Conservation (phyloP, 2,113 vertebrate genomes). For the Tragelaphus buxtoni region DNA sequence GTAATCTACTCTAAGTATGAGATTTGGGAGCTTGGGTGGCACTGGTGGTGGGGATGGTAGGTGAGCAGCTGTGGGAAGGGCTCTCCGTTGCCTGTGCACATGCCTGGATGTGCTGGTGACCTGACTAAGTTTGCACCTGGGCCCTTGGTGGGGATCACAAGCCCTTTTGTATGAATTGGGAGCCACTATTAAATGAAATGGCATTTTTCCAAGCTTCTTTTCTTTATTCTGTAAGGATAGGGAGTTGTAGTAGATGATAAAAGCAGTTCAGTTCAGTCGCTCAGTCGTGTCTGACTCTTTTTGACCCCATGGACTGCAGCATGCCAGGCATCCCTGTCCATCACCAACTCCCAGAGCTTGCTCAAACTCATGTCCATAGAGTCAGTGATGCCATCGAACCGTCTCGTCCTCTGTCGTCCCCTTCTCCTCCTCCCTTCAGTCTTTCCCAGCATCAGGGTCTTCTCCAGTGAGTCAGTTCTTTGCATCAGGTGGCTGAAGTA, state of each 20-base stretch:
- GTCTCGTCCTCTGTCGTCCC: not conserved
- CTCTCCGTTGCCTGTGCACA: rapidly evolving
- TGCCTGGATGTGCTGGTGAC: not conserved
- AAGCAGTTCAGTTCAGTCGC: not conserved
- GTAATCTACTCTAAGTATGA: not conserved
- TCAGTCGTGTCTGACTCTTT: not conserved
- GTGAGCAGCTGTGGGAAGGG: not conserved
- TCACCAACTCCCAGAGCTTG: not conserved
- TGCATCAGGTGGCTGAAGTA: not conserved
- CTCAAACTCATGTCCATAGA: not conserved
- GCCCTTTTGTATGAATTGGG: not conserved
- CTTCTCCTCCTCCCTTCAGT: not conserved
- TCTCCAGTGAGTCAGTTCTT: not conserved
- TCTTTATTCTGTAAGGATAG: not conserved
- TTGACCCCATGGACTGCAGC: rapidly evolving
- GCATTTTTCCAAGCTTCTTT: not conserved
- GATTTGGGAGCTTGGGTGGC: not conserved
- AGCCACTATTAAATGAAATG: not conserved
- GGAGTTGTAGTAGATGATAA: not conserved
- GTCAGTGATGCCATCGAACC: not conserved
- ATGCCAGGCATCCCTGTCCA: not conserved
- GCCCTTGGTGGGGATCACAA: not conserved
- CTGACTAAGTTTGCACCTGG: not conserved
- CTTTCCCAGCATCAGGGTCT: not conserved
- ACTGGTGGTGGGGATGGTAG: too few species aligned